Evolutionary conservation across 2,113 vertebrate species (phyloP).

Genomic region (Sylvilagus bachmani): DNA sequence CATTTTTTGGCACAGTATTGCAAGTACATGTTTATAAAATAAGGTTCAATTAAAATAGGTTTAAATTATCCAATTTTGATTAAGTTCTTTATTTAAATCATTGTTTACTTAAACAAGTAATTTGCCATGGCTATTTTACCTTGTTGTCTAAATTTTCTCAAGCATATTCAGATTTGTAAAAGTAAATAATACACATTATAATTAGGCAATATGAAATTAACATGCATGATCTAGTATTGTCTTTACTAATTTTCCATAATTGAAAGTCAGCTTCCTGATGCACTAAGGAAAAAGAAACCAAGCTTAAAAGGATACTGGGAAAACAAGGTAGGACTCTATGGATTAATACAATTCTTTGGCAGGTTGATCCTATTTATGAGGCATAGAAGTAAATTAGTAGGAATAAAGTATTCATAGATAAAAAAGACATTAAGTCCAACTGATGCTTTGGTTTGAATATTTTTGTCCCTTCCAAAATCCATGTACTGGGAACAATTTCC

Average conservation of each 20-base stretch:
- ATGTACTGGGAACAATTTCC: neutral
- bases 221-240: constrained; percentile 1
- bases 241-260: constrained; percentile 33
- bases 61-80: constrained; percentile 55
- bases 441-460: neutral
- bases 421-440: neutral
- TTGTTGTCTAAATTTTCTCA: constrained; percentile 52
- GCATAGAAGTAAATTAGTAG: neutral
- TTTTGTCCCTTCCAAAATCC: neutral
- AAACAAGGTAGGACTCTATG: neutral
- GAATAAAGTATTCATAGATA: neutral
- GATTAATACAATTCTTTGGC: neutral
- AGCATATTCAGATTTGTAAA: constrained; percentile 49
- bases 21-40: constrained; percentile 47
- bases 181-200: constrained; percentile 41
- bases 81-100: constrained; percentile 58
- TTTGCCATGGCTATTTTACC: constrained; percentile 35
- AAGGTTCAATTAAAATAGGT: constrained; percentile 61
- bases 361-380: constrained; percentile 26
- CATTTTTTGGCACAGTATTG: neutral
- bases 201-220: constrained; percentile 55
- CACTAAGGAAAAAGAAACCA: neutral
- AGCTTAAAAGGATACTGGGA: neutral
- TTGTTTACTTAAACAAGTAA: constrained; percentile 67
- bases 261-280: neutral